A percentile compares a stretch with the other conserved stretches of the same genome.
Conservation (phyloP, 2,113 vertebrate genomes). For the Phodopus roborovskii region DNA sequence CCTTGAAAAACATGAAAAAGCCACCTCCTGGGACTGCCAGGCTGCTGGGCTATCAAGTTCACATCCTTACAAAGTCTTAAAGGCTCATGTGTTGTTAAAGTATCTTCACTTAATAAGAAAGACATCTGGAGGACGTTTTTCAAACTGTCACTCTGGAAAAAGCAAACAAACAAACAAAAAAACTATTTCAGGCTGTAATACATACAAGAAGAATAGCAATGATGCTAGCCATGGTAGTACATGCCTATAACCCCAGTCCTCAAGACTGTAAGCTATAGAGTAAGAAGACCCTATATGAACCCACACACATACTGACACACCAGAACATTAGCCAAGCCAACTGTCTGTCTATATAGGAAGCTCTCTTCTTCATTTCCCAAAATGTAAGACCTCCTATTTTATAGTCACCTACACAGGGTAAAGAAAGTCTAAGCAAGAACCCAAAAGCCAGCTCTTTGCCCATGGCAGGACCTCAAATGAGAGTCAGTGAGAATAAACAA, state of each 20-base stretch:
- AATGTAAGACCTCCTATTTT: not conserved
- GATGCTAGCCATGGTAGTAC: not conserved
- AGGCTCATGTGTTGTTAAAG: not conserved
- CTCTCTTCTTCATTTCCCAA: not conserved
- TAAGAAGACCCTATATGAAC: not conserved
- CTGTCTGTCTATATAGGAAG: not conserved
- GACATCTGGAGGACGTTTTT: conserved; percentile 12
- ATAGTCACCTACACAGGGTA: not conserved
- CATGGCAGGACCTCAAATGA: not conserved
- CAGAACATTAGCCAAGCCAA: not conserved
- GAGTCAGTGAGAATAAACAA: not conserved
- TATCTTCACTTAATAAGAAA: not conserved
- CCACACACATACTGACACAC: not conserved
- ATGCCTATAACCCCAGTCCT: not conserved
- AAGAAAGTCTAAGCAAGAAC: not conserved
- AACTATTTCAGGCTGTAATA: not conserved
- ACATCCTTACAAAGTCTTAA: not conserved
- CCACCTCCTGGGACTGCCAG: not conserved
- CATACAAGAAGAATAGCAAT: not conserved
- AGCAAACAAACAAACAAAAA: too few species aligned
- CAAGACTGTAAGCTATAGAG: not conserved
- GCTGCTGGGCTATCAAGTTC: not conserved
- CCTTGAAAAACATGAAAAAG: not conserved
- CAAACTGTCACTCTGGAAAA: conserved; percentile 33
- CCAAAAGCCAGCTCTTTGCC: not conserved